Percentiles rank a stretch among this genome's conserved stretches.
These are phyloP conservation scores for Cyclina sinensis DNA, from an alignment of 1,140 invertebrate genomes.

Conservation along the genomic window DNA sequence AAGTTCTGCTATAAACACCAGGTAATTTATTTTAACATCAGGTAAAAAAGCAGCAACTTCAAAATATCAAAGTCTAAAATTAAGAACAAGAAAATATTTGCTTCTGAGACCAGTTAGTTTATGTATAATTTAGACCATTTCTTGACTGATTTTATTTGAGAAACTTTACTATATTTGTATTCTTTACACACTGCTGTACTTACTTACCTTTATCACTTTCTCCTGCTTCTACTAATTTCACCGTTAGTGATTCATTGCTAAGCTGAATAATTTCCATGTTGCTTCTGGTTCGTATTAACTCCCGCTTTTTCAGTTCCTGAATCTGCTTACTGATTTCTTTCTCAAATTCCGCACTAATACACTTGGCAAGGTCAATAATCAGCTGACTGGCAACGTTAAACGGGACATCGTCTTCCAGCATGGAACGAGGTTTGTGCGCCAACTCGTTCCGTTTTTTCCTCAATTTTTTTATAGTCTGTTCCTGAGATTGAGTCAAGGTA, in stretches of 20 bases:
- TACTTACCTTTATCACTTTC: constrained; percentile 17
- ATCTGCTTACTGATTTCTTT: neutral
- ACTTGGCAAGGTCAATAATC: neutral
- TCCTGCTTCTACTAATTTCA: constrained; percentile 21
- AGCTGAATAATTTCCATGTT: constrained; percentile 29
- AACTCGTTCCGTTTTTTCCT: neutral
- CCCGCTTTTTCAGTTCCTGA: neutral
- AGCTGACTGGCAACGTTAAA: neutral
- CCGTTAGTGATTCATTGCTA: neutral
- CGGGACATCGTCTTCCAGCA: neutral
- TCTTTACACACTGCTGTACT: neutral
- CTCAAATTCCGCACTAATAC: neutral
- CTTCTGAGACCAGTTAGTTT: neutral
- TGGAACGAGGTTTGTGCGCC: neutral
- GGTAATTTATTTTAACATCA: too few species aligned
- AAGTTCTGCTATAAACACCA: too few species aligned
- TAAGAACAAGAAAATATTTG: neutral
- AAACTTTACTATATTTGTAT: neutral
- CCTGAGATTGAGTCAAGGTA: neutral
- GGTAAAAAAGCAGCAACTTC: too few species aligned
- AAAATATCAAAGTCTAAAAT: neutral
- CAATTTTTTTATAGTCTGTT: neutral
- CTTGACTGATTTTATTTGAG: neutral
- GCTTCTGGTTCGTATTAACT: neutral
- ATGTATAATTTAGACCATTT: neutral